Evolutionary conservation across 2,888 invertebrate species (phyloP).

Genomic region (Hydriomena furcata): DNA sequence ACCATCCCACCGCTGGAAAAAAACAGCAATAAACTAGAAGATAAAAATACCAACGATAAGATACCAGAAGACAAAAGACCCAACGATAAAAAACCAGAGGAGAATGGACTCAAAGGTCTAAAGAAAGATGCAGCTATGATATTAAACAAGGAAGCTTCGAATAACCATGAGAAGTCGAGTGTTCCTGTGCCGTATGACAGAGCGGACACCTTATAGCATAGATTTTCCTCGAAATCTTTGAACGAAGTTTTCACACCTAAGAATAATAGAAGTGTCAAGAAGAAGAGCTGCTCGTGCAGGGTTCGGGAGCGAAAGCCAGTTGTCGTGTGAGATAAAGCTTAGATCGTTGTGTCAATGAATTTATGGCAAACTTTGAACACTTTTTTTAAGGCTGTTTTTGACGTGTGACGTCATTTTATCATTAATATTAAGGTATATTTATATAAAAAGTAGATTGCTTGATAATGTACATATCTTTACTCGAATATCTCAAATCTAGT

Average conservation of each 20-base stretch:
- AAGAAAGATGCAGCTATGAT: constrained; percentile 38
- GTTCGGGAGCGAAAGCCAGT: constrained; percentile 69
- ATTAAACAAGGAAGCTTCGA: constrained; percentile 43
- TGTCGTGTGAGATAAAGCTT: constrained; percentile 53
- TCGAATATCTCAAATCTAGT: constrained; percentile 7
- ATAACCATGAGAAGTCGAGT: constrained; percentile 12
- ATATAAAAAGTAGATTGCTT: constrained; percentile 27
- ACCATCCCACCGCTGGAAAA: constrained; percentile 39
- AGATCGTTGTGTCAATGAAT: constrained; percentile 17
- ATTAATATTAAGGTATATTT: constrained; percentile 23
- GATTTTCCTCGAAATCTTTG: constrained; percentile 66
- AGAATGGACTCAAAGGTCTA: constrained; percentile 40
- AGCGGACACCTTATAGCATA: constrained; percentile 71
- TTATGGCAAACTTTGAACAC: constrained; percentile 22
- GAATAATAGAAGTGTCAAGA: constrained; percentile 56
- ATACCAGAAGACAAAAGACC: constrained; percentile 8
- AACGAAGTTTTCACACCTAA: constrained; percentile 53
- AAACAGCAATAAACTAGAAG: constrained; percentile 11
- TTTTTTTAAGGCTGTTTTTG: constrained; percentile 34
- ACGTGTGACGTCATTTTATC: constrained; percentile 35
- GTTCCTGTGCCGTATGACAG: constrained; percentile 49
- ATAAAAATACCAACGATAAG: constrained; percentile 30
- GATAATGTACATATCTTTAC: constrained; percentile 30
- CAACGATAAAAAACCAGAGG: constrained; percentile 39
- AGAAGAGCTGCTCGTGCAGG: constrained; percentile 75